Percentiles rank a stretch among this genome's conserved stretches.
Evolutionary conservation across 2,888 invertebrate genomes (phyloP).

Genomic region (Ernsta delagoae): DNA sequence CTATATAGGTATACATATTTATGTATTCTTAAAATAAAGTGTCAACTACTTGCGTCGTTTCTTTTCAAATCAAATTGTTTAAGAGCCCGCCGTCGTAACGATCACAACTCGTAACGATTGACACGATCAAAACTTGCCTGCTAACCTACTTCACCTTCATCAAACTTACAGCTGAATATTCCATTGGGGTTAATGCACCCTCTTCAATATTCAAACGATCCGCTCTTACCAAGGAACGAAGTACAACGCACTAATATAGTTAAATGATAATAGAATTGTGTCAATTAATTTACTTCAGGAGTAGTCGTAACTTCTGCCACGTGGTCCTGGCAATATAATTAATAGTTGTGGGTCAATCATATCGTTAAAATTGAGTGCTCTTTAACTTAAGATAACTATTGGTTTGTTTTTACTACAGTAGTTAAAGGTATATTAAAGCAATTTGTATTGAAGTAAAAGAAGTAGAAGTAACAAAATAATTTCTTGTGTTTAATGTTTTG

Average conservation of each 20-base stretch:
- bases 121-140: not conserved
- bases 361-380: not conserved
- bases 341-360: conserved; percentile 1
- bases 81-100: not conserved
- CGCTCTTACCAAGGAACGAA: not conserved
- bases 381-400: no score
- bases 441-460: no score
- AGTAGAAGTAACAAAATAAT: no score
- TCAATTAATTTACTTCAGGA: not conserved
- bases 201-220: conserved; percentile 1
- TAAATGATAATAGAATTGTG: conserved; percentile 2
- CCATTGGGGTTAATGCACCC: conserved; percentile 5
- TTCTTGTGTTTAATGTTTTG: no score
- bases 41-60: no score
- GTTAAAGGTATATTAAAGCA: not conserved
- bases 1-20: no score
- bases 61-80: no score
- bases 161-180: conserved; percentile 5
- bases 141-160: not conserved
- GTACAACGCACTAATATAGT: not conserved
- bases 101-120: no score
- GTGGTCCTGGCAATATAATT: not conserved
- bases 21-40: no score
- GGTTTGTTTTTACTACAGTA: not conserved
- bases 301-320: not conserved